These are phyloP conservation scores for Drosophila azteca DNA, from an alignment of 1,140 invertebrate species.

Conservation along the genomic window DNA sequence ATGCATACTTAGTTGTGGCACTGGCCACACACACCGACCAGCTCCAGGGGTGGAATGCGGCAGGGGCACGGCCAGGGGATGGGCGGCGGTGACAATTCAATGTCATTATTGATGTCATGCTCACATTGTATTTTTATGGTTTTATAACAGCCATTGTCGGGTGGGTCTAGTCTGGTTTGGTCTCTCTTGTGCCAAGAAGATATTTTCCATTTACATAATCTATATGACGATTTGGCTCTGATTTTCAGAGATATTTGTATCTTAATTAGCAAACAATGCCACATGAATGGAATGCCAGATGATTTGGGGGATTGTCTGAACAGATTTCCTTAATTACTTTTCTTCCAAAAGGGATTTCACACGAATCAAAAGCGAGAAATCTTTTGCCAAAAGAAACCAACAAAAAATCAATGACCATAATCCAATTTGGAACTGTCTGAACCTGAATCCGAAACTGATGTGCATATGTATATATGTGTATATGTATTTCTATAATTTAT, in stretches of 20 bases:
- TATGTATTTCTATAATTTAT: slow-evolving; percentile 60
- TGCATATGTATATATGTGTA: slow-evolving; percentile 2
- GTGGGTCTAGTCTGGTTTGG: background rate
- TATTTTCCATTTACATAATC: too few relatives aligned
- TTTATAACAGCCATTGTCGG: slow-evolving; percentile 55
- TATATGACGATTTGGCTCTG: too few relatives aligned
- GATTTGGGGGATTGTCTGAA: background rate
- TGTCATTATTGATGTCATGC: slow-evolving; percentile 80
- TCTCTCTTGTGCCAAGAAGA: slow-evolving; percentile 1
- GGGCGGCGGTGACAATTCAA: slow-evolving; percentile 58
- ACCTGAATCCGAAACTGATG: background rate
- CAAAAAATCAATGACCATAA: slow-evolving; percentile 41
- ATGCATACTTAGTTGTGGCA: slow-evolving; percentile 15
- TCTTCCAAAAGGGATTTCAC: slow-evolving; percentile 10
- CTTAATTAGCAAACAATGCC: too few relatives aligned
- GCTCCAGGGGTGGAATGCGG: background rate
- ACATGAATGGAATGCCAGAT: too few relatives aligned
- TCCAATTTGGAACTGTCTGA: slow-evolving; percentile 51
- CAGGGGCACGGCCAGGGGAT: background rate
- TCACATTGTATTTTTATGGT: slow-evolving; percentile 52
- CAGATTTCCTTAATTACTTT: slow-evolving; percentile 35
- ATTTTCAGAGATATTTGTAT: too few relatives aligned
- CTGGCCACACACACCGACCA: slow-evolving; percentile 1
- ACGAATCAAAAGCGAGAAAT: slow-evolving; percentile 30
- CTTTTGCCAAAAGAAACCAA: slow-evolving; percentile 4